Evolutionary conservation across 2,113 vertebrate species (phyloP).

Genomic region (Amphiprion percula): DNA sequence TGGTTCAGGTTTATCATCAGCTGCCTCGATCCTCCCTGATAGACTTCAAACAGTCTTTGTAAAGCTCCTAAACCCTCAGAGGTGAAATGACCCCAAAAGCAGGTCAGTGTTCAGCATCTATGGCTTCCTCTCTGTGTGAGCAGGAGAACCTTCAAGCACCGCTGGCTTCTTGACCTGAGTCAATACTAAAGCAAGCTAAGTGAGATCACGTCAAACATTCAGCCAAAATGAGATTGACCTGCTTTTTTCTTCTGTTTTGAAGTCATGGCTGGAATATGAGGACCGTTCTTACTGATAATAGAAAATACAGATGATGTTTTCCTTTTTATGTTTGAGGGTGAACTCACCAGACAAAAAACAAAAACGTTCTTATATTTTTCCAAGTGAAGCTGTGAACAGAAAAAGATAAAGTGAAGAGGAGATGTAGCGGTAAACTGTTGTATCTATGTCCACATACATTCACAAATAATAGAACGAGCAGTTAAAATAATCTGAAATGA

Average conservation of each 20-base stretch:
- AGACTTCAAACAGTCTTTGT: slow-evolving; percentile 60
- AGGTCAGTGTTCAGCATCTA: slow-evolving; percentile 61
- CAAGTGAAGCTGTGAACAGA: no score
- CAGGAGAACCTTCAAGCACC: slow-evolving; percentile 46
- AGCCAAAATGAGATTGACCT: background rate
- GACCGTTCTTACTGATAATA: no score
- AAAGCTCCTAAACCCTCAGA: slow-evolving; percentile 68
- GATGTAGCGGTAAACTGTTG: no score
- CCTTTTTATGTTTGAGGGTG: no score
- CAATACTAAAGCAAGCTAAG: slow-evolving; percentile 19
- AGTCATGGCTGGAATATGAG: no score
- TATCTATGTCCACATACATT: no score
- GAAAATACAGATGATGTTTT: no score
- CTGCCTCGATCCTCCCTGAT: slow-evolving; percentile 50
- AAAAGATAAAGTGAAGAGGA: no score
- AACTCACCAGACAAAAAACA: no score
- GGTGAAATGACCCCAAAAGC: slow-evolving; percentile 79
- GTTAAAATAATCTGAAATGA: background rate
- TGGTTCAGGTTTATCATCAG: slow-evolving; percentile 39
- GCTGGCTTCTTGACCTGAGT: slow-evolving; percentile 27
- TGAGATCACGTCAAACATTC: slow-evolving; percentile 17
- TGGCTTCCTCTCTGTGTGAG: slow-evolving; percentile 25
- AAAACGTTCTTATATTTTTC: no score
- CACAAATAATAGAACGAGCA: background rate
- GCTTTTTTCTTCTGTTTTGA: no score